Conservation (phyloP, 2,888 invertebrate species). For the Orthosia gothica region DNA sequence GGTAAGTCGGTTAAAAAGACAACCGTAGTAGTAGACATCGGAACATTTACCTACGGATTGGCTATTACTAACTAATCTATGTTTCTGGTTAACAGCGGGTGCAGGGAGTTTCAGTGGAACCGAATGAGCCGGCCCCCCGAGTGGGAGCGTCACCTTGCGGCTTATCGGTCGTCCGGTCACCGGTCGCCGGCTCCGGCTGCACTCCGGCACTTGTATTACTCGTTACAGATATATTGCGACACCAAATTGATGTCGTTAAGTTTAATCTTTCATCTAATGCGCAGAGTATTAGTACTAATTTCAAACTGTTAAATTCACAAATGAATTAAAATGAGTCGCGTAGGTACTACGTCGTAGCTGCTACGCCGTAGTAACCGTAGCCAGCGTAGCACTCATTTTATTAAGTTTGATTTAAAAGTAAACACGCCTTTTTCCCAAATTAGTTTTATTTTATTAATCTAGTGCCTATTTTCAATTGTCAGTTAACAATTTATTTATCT, state of each 20-base stretch:
- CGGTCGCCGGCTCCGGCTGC: slow-evolving; percentile 66
- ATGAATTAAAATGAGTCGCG: slow-evolving; percentile 15
- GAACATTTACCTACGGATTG: slow-evolving; percentile 61
- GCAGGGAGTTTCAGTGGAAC: slow-evolving; percentile 70
- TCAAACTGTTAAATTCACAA: slow-evolving; percentile 37
- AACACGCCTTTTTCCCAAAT: not conserved
- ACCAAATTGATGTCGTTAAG: slow-evolving; percentile 67
- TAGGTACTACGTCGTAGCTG: slow-evolving; percentile 37
- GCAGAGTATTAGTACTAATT: slow-evolving; percentile 41
- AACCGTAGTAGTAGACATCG: slow-evolving; percentile 28
- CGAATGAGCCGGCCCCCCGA: slow-evolving; percentile 74
- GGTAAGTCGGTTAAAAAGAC: too few species aligned
- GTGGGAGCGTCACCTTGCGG: slow-evolving; percentile 80
- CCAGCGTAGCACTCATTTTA: slow-evolving; percentile 16
- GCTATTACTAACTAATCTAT: slow-evolving; percentile 77
- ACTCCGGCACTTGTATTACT: slow-evolving; percentile 54
- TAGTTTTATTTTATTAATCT: not conserved
- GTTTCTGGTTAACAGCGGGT: slow-evolving; percentile 72
- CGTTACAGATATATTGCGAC: slow-evolving; percentile 66
- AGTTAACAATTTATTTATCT: too few species aligned
- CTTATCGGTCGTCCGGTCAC: slow-evolving; percentile 83
- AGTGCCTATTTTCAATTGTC: too few species aligned
- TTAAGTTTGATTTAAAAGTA: not conserved
- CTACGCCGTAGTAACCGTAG: slow-evolving; percentile 41
- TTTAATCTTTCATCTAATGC: slow-evolving; percentile 64